Evolutionary conservation across 2,888 invertebrate genomes (phyloP), one percentile per base, ranked within the genome.

Genomic region (Scrobipalpa costella): DNA sequence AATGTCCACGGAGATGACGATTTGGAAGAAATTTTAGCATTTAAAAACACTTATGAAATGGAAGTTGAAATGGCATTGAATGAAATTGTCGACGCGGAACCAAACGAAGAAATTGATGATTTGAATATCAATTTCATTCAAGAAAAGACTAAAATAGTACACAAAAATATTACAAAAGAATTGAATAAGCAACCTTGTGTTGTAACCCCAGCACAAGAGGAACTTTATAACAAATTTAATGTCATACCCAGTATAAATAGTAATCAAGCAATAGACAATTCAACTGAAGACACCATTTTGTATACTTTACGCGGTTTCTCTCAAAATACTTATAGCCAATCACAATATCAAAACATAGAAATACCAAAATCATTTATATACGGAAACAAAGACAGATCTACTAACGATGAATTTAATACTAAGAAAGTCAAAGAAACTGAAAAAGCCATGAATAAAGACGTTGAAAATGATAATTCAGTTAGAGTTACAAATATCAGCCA

Each of bases 311-410:
- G 71, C 59, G 75, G 70, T 2, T 72, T 69, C 21, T 77, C 76
- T 0, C 71, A 80, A 66, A 68, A 71, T 21, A 69, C 68, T 17
- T 77, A 78, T 0, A 85, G 85, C 65, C 74, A 77, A 67, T 85
- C 81, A 36, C 85, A 85, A 65, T 62, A 50, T 1, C 64, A 65
- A 27, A 67, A 75, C 2, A 64, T 81, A 3, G 7, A 63, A 0
- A 68, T 82, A 40, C 67, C 76, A 1, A 68, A 74, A 7, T 76
- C 77, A 62, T 75, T 72, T 36, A 70, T 85, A 17, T 13, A 21
- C 34, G 61, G 63, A 9, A 63, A 50, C n/a, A 65, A 38, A 13
- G 27, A 59, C 44, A 58, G 17, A 47, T 0, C n/a, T 47, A 40
- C 38, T 36, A 8, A n/a, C 38, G 7, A 57, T 36, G n/a, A 36